phyloP scores from a whole-genome alignment of 2,888 invertebrate genomes.

The Stenolophus ochropezus region DNA sequence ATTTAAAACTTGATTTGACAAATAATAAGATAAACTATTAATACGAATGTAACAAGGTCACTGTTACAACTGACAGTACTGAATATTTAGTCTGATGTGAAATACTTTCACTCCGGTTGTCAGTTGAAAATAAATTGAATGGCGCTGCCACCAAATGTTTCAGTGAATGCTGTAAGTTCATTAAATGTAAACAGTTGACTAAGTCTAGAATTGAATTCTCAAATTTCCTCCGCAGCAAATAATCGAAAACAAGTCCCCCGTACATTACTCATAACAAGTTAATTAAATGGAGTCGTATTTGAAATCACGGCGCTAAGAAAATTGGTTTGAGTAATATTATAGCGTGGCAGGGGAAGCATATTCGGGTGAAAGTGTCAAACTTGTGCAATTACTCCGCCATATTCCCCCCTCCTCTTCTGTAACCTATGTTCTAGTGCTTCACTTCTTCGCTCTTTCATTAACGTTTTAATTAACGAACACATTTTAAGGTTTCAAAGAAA shows the following conservation, averaged over 20 bases:
- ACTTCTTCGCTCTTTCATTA: constrained; percentile 27
- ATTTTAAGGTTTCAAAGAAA: constrained; percentile 11
- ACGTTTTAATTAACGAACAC: constrained; percentile 24
- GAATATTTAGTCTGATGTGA: no score
- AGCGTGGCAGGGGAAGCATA: background rate
- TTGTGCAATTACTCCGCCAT: constrained; percentile 20
- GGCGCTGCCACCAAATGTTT: background rate
- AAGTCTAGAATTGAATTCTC: background rate
- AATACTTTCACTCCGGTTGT: no score
- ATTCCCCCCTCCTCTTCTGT: background rate
- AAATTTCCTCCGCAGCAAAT: background rate
- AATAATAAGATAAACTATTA: no score
- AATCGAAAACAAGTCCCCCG: background rate
- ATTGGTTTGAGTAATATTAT: background rate
- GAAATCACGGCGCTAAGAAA: background rate
- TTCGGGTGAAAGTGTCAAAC: constrained; percentile 31
- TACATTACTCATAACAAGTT: constrained; percentile 36
- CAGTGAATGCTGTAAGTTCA: background rate
- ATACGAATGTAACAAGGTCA: no score
- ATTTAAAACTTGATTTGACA: no score
- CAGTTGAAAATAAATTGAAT: background rate
- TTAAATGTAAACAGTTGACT: background rate
- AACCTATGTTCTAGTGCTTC: constrained; percentile 15
- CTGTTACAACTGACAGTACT: no score
- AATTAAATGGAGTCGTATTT: constrained; percentile 37